Conservation (phyloP, 2,113 vertebrate species). For the Calidris pygmaea region DNA sequence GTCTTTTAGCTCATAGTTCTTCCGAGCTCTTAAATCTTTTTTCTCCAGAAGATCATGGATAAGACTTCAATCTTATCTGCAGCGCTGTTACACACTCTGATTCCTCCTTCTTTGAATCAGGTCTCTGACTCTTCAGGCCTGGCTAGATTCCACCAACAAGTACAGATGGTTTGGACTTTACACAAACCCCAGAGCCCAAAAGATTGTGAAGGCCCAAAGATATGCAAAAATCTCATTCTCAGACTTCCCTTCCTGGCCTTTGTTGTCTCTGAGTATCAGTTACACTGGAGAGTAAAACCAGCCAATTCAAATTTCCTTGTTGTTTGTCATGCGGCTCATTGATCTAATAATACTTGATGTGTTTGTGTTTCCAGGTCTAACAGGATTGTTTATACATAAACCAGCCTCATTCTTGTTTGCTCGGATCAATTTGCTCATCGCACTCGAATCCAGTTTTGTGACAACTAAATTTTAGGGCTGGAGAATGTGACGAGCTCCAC, state of each 20-base stretch:
- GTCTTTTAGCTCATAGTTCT: background rate
- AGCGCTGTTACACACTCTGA: background rate
- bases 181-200: background rate
- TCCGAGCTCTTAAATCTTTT: background rate
- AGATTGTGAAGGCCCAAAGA: background rate
- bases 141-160: background rate
- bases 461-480: background rate
- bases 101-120: background rate
- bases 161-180: background rate
- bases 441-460: background rate
- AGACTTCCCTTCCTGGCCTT: background rate
- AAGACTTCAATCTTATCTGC: background rate
- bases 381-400: background rate
- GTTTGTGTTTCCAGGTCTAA: background rate
- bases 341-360: background rate
- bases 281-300: background rate
- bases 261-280: fast-evolving
- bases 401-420: background rate
- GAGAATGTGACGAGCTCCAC: background rate
- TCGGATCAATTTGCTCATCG: background rate
- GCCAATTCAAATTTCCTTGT: background rate
- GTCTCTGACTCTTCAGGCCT: background rate
- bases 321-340: background rate
- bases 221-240: background rate
- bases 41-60: background rate